Percentiles rank a stretch among this genome's conserved stretches.
These are phyloP conservation scores for Chloromyia formosa DNA, from an alignment of 2,888 invertebrate genomes.

Conservation along the genomic window DNA sequence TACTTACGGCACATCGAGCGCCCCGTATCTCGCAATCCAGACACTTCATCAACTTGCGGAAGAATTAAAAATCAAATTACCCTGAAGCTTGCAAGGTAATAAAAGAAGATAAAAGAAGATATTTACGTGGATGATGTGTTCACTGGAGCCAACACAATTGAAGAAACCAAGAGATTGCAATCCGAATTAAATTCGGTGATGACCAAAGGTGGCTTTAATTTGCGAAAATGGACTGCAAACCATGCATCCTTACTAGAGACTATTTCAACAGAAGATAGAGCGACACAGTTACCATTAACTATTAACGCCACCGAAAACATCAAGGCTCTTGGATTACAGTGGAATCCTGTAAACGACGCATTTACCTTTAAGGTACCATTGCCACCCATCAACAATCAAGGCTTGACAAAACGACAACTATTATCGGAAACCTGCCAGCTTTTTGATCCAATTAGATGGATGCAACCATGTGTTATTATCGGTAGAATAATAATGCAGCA, in stretches of 20 bases:
- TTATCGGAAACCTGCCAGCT: neutral
- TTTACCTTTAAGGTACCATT: neutral
- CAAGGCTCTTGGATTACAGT: neutral
- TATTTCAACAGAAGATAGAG: neutral
- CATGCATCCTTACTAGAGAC: neutral
- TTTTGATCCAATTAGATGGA: neutral
- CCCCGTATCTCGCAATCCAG: conserved; percentile 42
- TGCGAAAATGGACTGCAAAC: conserved; percentile 37
- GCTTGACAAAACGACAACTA: neutral
- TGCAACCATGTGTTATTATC: neutral
- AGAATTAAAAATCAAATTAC: conserved; percentile 15
- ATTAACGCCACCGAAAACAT: neutral
- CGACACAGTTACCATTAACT: neutral
- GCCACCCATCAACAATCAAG: neutral
- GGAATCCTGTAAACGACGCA: neutral
- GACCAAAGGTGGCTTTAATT: conserved; percentile 5
- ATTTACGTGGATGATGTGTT: conserved; percentile 49
- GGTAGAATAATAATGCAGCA: conserved; percentile 1
- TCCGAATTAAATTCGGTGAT: neutral
- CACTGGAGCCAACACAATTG: conserved; percentile 16
- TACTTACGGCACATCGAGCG: conserved; percentile 40
- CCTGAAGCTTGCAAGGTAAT: conserved; percentile 43
- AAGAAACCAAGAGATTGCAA: neutral
- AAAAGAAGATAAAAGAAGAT: neutral
- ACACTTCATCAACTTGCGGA: conserved; percentile 37